These are phyloP conservation scores for Helleia helle DNA, from an alignment of 2,888 invertebrate genomes.

Conservation along the genomic window DNA sequence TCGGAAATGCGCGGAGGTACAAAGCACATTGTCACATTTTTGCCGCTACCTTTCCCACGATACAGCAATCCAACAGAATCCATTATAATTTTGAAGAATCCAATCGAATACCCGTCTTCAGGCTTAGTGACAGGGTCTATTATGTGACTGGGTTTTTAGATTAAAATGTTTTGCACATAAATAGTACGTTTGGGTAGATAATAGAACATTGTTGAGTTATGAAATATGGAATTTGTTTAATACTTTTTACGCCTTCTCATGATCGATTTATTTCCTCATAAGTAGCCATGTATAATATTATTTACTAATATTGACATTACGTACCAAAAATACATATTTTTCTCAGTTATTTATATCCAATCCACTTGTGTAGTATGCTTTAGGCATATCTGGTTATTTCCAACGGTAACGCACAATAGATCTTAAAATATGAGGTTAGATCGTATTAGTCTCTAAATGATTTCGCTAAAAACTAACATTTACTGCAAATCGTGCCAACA, in stretches of 20 bases:
- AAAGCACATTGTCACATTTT: slow-evolving; percentile 58
- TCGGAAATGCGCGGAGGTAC: slow-evolving; percentile 32
- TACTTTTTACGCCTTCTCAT: slow-evolving; percentile 14
- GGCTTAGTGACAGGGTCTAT: slow-evolving; percentile 6
- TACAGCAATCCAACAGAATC: slow-evolving; percentile 15
- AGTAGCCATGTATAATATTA: no score
- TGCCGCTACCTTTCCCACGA: slow-evolving; percentile 52
- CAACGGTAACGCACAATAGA: no score
- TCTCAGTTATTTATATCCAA: no score
- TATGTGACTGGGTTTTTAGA: background rate
- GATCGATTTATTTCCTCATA: slow-evolving; percentile 12
- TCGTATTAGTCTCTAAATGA: background rate
- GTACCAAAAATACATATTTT: no score
- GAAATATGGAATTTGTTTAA: slow-evolving; percentile 15
- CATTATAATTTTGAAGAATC: slow-evolving; percentile 10
- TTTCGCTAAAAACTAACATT: background rate
- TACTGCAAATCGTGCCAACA: slow-evolving; percentile 12
- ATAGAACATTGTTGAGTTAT: slow-evolving; percentile 17
- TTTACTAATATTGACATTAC: no score
- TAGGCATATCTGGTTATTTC: no score
- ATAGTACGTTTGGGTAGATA: slow-evolving; percentile 6
- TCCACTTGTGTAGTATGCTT: no score
- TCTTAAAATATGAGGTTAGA: no score
- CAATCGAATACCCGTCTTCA: slow-evolving; percentile 12
- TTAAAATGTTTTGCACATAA: background rate